Conservation (phyloP, 2,888 invertebrate species). For the Bhutanitis thaidina region DNA sequence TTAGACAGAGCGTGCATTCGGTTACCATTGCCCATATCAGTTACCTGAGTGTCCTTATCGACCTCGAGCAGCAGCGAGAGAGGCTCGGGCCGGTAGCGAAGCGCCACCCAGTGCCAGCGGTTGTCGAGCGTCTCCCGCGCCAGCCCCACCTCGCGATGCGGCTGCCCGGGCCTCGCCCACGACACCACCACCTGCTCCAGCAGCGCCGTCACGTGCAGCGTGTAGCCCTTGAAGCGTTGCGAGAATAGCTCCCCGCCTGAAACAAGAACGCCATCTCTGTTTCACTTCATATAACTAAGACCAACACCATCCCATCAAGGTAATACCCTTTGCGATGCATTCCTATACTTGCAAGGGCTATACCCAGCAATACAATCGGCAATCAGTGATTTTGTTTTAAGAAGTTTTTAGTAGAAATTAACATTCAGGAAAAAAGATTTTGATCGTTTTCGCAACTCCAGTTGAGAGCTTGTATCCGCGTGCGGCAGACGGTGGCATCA, state of each 20-base stretch:
- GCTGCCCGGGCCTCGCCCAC: conserved; percentile 76
- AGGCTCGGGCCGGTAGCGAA: conserved; percentile 77
- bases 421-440: too few species aligned
- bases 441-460: not conserved
- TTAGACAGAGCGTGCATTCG: too few species aligned
- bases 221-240: conserved; percentile 83
- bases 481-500: too few species aligned
- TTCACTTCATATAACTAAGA: too few species aligned
- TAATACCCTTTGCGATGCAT: too few species aligned
- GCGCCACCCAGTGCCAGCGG: conserved; percentile 88
- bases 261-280: conserved; percentile 13
- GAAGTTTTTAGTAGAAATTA: too few species aligned
- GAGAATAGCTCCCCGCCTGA: conserved; percentile 85
- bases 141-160: conserved; percentile 81
- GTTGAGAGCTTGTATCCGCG: too few species aligned
- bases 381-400: too few species aligned
- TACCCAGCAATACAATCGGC: too few species aligned
- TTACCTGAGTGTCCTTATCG: conserved; percentile 56
- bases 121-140: conserved; percentile 87
- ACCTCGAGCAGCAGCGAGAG: conserved; percentile 64
- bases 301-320: too few species aligned
- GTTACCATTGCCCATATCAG: not conserved
- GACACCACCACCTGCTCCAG: conserved; percentile 81
- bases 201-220: conserved; percentile 80
- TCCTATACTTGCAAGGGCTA: too few species aligned